These are phyloP conservation scores for Actinia tenebrosa DNA, from an alignment of 64 coral and sea anemone species.

Conservation along the genomic window DNA sequence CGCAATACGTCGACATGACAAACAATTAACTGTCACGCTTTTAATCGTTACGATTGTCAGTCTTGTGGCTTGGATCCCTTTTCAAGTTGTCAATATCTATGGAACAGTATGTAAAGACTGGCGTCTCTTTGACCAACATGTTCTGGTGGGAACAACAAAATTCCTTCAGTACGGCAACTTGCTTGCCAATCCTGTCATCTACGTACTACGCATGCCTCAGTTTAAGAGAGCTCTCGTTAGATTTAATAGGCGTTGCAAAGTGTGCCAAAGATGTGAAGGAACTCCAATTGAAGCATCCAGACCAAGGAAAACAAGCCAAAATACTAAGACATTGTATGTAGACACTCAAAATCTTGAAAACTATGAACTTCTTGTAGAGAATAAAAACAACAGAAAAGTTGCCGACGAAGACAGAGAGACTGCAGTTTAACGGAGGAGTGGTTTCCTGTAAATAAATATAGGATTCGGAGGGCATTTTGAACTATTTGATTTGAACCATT, in stretches of 20 bases:
- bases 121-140: not conserved
- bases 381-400: too few relatives aligned
- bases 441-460: too few relatives aligned
- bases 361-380: not conserved
- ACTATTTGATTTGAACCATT: too few relatives aligned
- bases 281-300: not conserved
- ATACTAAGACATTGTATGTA: too few relatives aligned
- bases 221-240: not conserved
- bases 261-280: not conserved
- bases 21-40: slow-evolving; percentile 18
- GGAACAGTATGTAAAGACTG: not conserved
- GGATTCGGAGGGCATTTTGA: too few relatives aligned
- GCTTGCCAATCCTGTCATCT: slow-evolving; percentile 21
- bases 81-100: not conserved
- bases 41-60: not conserved
- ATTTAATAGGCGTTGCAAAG: not conserved
- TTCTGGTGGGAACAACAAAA: not conserved
- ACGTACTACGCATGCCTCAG: slow-evolving; percentile 20
- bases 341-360: not conserved
- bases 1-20: not conserved
- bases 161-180: slow-evolving; percentile 25
- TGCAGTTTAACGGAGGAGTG: too few relatives aligned
- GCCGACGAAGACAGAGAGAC: too few relatives aligned
- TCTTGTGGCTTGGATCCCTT: slow-evolving; percentile 9
- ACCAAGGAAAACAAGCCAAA: not conserved